Conservation (phyloP, 2,797 vertebrate genomes). For the Notamacropus eugenii region DNA sequence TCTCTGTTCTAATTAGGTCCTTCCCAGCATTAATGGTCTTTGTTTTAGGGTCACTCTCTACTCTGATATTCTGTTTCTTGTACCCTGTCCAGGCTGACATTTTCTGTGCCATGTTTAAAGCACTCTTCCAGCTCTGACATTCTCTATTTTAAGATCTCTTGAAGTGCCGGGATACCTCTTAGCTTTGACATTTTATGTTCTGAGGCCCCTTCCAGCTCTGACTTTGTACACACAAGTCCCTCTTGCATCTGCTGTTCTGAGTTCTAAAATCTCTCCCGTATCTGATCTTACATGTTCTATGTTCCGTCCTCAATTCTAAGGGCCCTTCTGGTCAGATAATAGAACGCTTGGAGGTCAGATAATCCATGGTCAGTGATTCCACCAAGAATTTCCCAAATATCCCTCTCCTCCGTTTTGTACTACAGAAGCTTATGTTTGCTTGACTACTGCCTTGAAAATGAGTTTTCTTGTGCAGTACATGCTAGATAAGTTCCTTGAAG, state of each 20-base stretch:
- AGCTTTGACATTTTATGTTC: not conserved
- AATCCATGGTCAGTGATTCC: not conserved
- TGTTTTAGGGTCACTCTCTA: not conserved
- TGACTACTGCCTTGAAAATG: not conserved
- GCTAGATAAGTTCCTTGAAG: constrained; percentile 37
- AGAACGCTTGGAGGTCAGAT: not conserved
- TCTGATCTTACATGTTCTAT: not conserved
- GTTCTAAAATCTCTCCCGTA: not conserved
- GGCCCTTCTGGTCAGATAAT: not conserved
- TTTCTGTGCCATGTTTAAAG: not conserved
- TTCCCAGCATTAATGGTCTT: not conserved
- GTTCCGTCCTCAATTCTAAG: not conserved
- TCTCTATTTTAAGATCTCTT: constrained; percentile 1
- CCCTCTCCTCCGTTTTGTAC: not conserved
- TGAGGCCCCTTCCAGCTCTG: not conserved
- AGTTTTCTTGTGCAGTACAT: not conserved
- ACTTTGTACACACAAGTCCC: not conserved
- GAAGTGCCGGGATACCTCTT: not conserved
- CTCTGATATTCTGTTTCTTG: not conserved
- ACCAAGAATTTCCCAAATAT: constrained; percentile 6
- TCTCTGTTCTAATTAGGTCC: not conserved
- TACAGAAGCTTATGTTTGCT: not conserved
- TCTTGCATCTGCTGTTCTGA: not conserved
- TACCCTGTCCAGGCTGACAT: not conserved
- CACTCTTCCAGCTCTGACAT: not conserved